phyloP scores from a whole-genome alignment of 2,113 vertebrate genomes.

The Nipponia nippon region DNA sequence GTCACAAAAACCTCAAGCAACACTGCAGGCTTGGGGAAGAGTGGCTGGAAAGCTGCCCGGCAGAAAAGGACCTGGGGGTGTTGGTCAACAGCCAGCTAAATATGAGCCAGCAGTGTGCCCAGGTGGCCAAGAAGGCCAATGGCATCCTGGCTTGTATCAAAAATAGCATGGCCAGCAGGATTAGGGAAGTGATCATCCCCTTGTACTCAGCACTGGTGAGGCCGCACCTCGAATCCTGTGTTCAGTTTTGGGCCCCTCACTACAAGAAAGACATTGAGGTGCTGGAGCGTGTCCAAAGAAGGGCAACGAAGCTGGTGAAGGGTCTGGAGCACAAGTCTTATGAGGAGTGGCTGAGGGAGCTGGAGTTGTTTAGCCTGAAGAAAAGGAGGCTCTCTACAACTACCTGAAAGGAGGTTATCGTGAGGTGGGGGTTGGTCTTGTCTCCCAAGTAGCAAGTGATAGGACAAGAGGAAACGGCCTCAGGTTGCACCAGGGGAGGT shows the following conservation, averaged over 20 bases:
- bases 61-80: rapidly evolving
- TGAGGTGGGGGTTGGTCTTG: rapidly evolving
- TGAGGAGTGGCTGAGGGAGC: rapidly evolving
- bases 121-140: not conserved
- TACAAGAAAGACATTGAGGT: not conserved
- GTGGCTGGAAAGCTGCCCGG: rapidly evolving
- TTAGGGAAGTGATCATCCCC: rapidly evolving
- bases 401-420: not conserved
- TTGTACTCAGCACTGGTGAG: not conserved
- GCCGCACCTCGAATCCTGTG: rapidly evolving
- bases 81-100: rapidly evolving
- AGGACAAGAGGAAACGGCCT: not conserved
- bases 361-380: rapidly evolving
- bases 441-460: not conserved
- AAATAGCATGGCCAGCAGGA: rapidly evolving
- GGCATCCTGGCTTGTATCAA: not conserved
- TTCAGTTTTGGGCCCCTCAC: not conserved
- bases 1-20: not conserved
- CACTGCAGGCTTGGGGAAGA: rapidly evolving
- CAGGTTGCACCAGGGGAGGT: not conserved
- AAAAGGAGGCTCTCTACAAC: not conserved
- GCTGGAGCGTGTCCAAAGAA: rapidly evolving
- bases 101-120: not conserved
- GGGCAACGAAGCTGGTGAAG: rapidly evolving
- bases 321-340: not conserved